Base-by-base conservation (phyloP, 2,888 invertebrate genomes). In the Watsonalla binaria region DNA sequence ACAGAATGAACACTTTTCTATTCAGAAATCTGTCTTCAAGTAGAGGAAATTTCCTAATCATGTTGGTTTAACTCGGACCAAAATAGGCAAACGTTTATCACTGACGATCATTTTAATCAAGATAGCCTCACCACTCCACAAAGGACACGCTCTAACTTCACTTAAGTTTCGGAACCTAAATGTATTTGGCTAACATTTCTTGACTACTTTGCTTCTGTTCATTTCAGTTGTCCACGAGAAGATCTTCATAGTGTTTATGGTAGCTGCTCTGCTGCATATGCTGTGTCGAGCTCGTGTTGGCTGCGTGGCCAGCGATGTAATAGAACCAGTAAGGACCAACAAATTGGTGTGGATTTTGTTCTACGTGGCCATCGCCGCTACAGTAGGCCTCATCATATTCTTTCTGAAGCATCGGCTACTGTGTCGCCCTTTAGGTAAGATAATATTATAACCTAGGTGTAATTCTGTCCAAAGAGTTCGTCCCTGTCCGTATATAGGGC, bases 201-300 rank as follows among this genome's bases (percentile, higher is more conserved):
- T 24, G 24, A 24, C 1, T 1, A 24, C 24, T 24, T 24, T 24
- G 24, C 24, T 1, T 24, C 2, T 24, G 4, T 24, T 4, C 34
- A 56, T 93, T 94, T 54, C 89, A 98, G 98, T 97, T 70, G 91
- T 96, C 60, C 96, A 97, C 83, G 97, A 98, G 88, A 96, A 96
- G 83, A 95, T 97, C 70, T 98, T 98, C 87, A 96, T 98, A 73
- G 92, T 94, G 61, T 98, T 98, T 83, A 97, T 98, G 96, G 88
- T 95, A 65, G 94, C 95, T 68, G 95, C 97, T 52, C 86, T 97
- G 55, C 88, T 94, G 60, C 96, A 97, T 77, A 98, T 98, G 98
- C 70, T 89, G 60, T 90, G 89, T 60, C 84, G 91, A 0, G 91
- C 90, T 2, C 74, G 80, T 6, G 88, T 91, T 5, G 91, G 91